Evolutionary conservation across 2,113 vertebrate genomes (phyloP).

Genomic region (Cisticola juncidis): DNA sequence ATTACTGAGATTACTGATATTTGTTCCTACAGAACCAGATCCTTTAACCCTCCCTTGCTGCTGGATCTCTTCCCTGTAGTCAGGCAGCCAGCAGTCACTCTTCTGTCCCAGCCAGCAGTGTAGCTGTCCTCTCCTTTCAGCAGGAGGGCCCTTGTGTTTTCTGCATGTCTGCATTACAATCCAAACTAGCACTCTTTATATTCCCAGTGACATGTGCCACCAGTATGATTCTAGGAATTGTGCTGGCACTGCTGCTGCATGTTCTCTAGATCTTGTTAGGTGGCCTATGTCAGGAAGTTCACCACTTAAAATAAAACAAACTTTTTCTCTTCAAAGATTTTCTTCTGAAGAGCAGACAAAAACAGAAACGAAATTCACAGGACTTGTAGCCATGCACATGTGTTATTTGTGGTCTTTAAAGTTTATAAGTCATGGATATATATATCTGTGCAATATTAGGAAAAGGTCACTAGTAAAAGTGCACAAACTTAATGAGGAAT

Average conservation of each 20-base stretch:
- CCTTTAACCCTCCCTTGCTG: background rate
- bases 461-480: background rate
- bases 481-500: background rate
- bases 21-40: background rate
- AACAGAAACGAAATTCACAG: background rate
- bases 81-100: background rate
- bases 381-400: background rate
- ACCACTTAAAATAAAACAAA: background rate
- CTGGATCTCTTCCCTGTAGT: background rate
- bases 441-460: background rate
- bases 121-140: background rate
- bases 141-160: rapidly evolving
- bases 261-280: background rate
- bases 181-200: background rate
- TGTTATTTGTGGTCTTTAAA: background rate
- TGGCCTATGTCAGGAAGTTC: background rate
- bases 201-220: background rate
- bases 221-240: too few species aligned
- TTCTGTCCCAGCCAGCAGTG: background rate
- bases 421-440: background rate
- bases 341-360: background rate
- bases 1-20: background rate
- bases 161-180: too few species aligned
- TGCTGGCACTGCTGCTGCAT: background rate
- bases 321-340: background rate